Evolutionary conservation across 2,113 vertebrate genomes (phyloP).

Genomic region (Centropus bengalensis): DNA sequence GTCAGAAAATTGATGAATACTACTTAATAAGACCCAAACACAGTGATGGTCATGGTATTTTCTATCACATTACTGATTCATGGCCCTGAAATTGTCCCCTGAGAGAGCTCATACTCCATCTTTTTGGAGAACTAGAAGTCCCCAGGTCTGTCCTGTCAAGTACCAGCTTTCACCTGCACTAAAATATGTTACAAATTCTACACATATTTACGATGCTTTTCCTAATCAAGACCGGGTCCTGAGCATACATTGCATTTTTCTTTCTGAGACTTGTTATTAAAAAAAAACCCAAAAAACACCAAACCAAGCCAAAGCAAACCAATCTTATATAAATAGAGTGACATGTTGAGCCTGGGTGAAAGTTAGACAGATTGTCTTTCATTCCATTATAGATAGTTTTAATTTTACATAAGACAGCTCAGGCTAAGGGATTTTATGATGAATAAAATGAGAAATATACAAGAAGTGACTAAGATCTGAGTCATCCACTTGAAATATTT

Average conservation of each 20-base stretch:
- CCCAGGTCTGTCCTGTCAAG: too few species aligned
- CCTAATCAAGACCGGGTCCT: neutral
- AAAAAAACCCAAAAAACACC: too few species aligned
- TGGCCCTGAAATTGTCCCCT: neutral
- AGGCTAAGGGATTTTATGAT: neutral
- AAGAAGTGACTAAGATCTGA: neutral
- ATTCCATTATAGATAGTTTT: neutral
- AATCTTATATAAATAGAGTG: neutral
- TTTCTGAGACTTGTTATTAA: neutral
- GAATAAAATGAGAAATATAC: neutral
- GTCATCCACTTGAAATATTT: neutral
- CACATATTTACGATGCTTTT: neutral
- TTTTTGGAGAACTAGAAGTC: neutral
- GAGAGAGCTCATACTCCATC: neutral
- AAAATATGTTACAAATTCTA: neutral
- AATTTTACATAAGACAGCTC: neutral
- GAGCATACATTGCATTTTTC: neutral
- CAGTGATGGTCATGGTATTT: neutral
- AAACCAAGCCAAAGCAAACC: too few species aligned
- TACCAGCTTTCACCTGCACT: neutral
- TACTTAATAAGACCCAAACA: neutral
- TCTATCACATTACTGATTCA: neutral
- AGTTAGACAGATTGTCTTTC: neutral
- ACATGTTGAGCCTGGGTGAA: neutral
- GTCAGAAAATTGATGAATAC: rapidly evolving